Percentiles rank a stretch among this genome's conserved stretches.
Evolutionary conservation across 1,140 invertebrate species (phyloP).

Genomic region (Lamellibrachia luymesi): DNA sequence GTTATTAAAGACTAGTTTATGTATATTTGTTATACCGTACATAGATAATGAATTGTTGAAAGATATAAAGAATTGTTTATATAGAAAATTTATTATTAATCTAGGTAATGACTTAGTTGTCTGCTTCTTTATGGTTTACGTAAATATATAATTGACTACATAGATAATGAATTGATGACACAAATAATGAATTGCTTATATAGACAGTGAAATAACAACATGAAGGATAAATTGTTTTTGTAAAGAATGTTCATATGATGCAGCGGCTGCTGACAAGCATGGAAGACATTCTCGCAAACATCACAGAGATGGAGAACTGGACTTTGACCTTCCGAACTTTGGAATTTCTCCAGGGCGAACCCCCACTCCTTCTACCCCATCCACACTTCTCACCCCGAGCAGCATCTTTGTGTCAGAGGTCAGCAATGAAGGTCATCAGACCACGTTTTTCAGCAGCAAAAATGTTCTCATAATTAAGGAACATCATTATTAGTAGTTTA

Average conservation of each 20-base stretch:
- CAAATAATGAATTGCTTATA: background rate
- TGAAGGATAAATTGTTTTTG: background rate
- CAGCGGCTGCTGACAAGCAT: background rate
- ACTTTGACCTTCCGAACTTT: slow-evolving; percentile 43
- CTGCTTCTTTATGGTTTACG: background rate
- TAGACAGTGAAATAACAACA: too few species aligned
- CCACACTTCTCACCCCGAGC: slow-evolving; percentile 33
- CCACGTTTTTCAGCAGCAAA: too few species aligned
- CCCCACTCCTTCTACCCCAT: slow-evolving; percentile 38
- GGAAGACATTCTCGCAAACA: background rate
- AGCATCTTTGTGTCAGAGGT: slow-evolving; percentile 10
- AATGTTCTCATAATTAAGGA: too few species aligned
- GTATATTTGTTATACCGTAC: background rate
- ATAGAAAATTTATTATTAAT: too few species aligned
- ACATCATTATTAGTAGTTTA: too few species aligned
- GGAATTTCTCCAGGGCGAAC: slow-evolving; percentile 48
- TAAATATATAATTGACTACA: background rate
- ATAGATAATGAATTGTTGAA: background rate
- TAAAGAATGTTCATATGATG: background rate
- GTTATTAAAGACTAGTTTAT: background rate
- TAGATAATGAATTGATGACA: background rate
- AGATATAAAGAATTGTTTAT: background rate
- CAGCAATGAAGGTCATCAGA: background rate
- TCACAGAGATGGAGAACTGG: background rate
- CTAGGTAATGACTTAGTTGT: too few species aligned